phyloP scores from a whole-genome alignment of 2,797 vertebrate species.

The Adrianichthys oophorus region DNA sequence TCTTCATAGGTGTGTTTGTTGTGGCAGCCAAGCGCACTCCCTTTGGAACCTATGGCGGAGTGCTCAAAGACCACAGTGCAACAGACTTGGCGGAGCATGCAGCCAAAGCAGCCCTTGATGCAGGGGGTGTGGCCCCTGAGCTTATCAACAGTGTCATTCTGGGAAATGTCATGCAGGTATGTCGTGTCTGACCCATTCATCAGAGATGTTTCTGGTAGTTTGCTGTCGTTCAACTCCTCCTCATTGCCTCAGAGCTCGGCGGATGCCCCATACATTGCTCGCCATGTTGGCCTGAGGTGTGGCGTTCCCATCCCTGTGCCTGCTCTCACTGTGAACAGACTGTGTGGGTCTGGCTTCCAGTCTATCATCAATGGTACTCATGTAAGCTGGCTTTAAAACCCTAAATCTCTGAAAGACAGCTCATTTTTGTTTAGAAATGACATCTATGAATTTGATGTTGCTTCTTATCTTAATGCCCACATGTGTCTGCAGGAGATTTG shows the following conservation, averaged over 20 bases:
- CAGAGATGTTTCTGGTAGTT: not conserved
- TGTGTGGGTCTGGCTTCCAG: conserved; percentile 98
- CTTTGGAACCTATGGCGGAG: conserved; percentile 90
- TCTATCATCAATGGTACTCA: conserved; percentile 90
- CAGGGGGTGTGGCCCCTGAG: conserved; percentile 87
- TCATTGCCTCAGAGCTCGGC: conserved; percentile 80
- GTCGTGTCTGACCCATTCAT: not conserved
- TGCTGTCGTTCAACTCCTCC: not conserved
- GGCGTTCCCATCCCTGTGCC: conserved; percentile 86
- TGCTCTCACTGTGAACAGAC: conserved; percentile 90
- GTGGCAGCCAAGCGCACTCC: conserved; percentile 95
- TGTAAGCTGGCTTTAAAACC: conserved; percentile 63
- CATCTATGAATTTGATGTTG: no score
- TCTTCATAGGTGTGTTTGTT: conserved; percentile 87
- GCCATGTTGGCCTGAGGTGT: conserved; percentile 89
- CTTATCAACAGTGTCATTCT: conserved; percentile 88
- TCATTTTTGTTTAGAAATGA: not conserved
- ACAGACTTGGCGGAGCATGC: conserved; percentile 89
- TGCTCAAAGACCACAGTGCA: conserved; percentile 89
- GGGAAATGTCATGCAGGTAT: conserved; percentile 93
- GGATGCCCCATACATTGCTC: conserved; percentile 86
- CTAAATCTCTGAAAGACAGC: not conserved
- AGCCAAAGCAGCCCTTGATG: conserved; percentile 85
- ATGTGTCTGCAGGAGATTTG: conserved; percentile 86
- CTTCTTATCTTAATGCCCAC: no score